These are phyloP conservation scores for Sebastes taczanowskii DNA, from an alignment of 2,797 vertebrate species.

Conservation along the genomic window DNA sequence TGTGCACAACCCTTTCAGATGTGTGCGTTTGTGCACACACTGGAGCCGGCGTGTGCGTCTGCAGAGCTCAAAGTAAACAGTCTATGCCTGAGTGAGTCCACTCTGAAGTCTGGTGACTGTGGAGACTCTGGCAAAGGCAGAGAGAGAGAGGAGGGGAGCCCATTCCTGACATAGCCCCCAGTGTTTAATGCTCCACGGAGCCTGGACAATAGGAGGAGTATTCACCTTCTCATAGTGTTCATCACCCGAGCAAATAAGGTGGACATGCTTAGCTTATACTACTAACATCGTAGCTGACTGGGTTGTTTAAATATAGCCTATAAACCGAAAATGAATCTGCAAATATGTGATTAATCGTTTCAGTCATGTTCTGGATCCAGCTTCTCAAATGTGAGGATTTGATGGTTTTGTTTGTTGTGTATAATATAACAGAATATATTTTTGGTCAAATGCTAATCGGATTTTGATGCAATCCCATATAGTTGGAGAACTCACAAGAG, in stretches of 20 bases:
- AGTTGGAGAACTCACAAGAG: neutral
- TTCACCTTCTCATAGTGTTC: conserved; percentile 51
- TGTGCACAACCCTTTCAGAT: neutral
- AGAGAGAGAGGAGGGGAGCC: conserved; percentile 32
- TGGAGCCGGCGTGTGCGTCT: conserved; percentile 2
- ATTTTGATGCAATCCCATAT: neutral
- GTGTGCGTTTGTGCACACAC: neutral
- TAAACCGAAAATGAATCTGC: neutral
- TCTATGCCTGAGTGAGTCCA: conserved; percentile 62
- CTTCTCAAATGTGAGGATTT: neutral
- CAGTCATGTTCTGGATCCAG: neutral
- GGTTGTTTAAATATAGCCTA: neutral
- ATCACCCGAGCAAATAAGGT: conserved; percentile 27
- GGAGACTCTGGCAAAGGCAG: conserved; percentile 49
- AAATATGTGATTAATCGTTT: neutral
- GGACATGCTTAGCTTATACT: neutral
- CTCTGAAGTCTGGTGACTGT: conserved; percentile 69
- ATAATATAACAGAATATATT: too few species aligned
- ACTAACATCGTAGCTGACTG: neutral
- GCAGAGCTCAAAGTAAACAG: conserved; percentile 71
- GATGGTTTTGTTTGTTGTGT: neutral
- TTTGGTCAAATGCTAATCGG: neutral
- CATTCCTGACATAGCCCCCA: conserved; percentile 69
- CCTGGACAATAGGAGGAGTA: conserved; percentile 70
- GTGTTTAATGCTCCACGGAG: conserved; percentile 74